Base-by-base conservation (phyloP, 2,113 vertebrate genomes). In the Origma solitaria region DNA sequence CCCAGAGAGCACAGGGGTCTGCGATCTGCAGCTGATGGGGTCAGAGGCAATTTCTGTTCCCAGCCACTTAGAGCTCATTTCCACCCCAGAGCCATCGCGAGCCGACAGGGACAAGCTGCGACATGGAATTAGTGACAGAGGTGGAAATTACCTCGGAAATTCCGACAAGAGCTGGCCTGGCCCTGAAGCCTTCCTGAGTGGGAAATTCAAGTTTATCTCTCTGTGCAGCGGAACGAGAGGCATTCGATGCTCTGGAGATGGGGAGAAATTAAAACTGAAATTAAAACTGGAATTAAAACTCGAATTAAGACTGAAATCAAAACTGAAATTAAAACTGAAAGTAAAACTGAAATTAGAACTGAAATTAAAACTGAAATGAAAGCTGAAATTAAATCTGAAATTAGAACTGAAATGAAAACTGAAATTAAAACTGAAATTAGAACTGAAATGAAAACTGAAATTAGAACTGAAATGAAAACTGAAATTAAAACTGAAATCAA, bases 61-160 rank as follows among this genome's bases (percentile, higher is more conserved):
- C 66, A 89, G 81, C 77, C 80, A 81, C 69, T 96, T 81, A 80
- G 61, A 73, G 64, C 62, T 96, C 53, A 91, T 95, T 95, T 92
- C 87, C 66, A 89, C 89, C 58, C 69, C 82, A 49, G 54, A 95
- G 69, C 58, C 72, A 77, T 89, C 66, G 78, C 83, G 58, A 15
- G 22, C 44, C 42, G 8, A 37, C 78, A 50, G 42, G 69, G 58
- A 89, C 69, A 78, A 86, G 87, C 69, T 84, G 42, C 33, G 84
- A 86, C 89, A 94, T 40, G 54, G 87, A 92, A 96, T 89, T 75
- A 66, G 89, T 40, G 75, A 78, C 92, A 94, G 51, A 84, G 86
- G 64, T 89, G 93, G 89, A 86, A 94, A 92, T 81, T 70, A 75
- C 49, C 81, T 62, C 66, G 69, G 93, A 81, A 91, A 77, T 78